Conservation (phyloP, 2,113 vertebrate species). For the Pangasianodon gigas region DNA sequence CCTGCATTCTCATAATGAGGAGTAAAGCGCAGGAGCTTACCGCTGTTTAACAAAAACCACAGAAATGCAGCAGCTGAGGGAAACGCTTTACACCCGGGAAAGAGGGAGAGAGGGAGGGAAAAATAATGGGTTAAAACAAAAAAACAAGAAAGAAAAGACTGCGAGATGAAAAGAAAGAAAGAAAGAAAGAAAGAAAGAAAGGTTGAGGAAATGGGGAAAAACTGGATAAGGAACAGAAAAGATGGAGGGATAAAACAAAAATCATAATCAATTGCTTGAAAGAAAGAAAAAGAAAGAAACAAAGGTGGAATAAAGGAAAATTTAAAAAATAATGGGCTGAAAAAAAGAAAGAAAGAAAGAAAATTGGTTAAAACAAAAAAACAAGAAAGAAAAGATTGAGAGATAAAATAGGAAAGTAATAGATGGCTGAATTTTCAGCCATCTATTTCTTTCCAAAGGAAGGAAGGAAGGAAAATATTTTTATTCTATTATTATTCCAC, state of each 20-base stretch:
- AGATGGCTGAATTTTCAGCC: too few species aligned
- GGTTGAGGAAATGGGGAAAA: not conserved
- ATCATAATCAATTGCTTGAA: too few species aligned
- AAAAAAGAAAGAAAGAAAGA: too few species aligned
- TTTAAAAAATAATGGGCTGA: too few species aligned
- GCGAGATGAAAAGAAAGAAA: not conserved
- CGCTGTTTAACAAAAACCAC: not conserved
- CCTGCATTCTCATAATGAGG: constrained; percentile 3
- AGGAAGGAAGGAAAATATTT: too few species aligned
- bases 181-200: too few species aligned
- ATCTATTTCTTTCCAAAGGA: too few species aligned
- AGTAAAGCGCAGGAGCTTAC: not conserved
- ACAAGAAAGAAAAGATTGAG: too few species aligned
- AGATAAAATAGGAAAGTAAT: too few species aligned
- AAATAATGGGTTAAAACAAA: too few species aligned
- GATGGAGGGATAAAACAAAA: not conserved
- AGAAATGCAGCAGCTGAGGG: not conserved
- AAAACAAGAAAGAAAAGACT: not conserved
- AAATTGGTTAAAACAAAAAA: too few species aligned
- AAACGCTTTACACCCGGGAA: not conserved
- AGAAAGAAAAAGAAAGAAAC: not conserved
- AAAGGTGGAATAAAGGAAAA: not conserved
- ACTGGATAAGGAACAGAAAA: not conserved
- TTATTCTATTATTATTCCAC: too few species aligned
- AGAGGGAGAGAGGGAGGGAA: not conserved